phyloP scores from a whole-genome alignment of 2,113 vertebrate species.

The Columbina picui region DNA sequence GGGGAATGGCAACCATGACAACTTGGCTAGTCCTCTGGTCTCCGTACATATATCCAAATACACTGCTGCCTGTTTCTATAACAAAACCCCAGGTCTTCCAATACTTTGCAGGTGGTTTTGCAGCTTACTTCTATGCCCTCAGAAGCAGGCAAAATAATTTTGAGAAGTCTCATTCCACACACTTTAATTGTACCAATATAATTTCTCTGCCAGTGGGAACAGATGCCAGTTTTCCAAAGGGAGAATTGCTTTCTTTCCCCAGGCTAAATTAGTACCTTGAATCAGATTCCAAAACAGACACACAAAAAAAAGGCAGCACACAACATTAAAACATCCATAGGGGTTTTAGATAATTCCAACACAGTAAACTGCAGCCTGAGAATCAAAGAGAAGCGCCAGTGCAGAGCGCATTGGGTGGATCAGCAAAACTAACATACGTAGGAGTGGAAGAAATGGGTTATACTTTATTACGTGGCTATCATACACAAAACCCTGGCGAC shows the following conservation, averaged over 20 bases:
- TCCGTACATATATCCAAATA: neutral
- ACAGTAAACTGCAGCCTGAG: neutral
- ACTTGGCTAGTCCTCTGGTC: neutral
- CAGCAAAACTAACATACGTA: neutral
- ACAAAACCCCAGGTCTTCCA: neutral
- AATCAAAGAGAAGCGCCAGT: neutral
- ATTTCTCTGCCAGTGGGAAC: neutral
- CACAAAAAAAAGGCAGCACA: neutral
- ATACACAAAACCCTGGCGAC: neutral
- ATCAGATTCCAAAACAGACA: neutral
- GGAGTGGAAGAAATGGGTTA: neutral
- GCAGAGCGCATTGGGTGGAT: neutral
- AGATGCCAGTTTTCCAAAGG: slow-evolving; percentile 13
- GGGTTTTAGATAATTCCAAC: neutral
- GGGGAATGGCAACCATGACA: neutral
- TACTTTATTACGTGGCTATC: neutral
- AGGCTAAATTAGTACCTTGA: neutral
- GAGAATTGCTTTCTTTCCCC: neutral
- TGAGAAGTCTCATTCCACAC: neutral
- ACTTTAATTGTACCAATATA: neutral
- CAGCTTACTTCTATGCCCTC: neutral
- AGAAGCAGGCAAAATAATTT: neutral
- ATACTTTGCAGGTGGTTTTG: neutral
- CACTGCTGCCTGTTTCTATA: neutral
- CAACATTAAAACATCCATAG: neutral